Conservation (phyloP, 2,797 vertebrate species). For the Threskiornis aethiopicus region DNA sequence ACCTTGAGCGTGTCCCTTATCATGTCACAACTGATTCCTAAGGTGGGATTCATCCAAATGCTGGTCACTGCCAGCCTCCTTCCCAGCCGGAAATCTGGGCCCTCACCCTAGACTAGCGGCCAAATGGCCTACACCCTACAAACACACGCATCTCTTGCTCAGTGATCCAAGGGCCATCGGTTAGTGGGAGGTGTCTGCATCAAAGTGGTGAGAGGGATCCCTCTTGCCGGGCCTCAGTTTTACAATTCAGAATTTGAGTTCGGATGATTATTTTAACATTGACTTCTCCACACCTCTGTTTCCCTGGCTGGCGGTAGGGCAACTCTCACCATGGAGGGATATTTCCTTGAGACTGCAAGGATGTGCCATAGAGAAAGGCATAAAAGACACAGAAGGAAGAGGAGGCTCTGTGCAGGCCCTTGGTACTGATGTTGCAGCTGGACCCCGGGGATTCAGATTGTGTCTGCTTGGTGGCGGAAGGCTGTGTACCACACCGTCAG, state of each 20-base stretch:
- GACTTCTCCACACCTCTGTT: background rate
- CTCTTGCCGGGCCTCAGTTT: background rate
- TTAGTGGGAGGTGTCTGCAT: background rate
- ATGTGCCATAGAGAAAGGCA: background rate
- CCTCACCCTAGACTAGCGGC: background rate
- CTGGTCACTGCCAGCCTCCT: background rate
- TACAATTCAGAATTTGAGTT: background rate
- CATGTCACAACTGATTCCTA: background rate
- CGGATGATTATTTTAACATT: background rate
- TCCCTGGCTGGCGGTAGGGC: background rate
- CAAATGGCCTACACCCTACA: accelerated
- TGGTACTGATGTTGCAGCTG: background rate
- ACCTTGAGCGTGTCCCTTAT: background rate
- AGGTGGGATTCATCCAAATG: background rate
- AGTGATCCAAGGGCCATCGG: background rate
- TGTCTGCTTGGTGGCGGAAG: background rate
- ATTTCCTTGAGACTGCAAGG: background rate
- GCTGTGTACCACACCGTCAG: background rate
- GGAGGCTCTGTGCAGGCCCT: background rate
- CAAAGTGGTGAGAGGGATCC: background rate
- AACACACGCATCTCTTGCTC: accelerated
- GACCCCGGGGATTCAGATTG: too few species aligned
- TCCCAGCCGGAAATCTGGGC: background rate
- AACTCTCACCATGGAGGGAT: accelerated
- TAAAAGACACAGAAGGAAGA: background rate